Conservation (phyloP, 2,888 invertebrate genomes). For the Drosophila flavopinicola region DNA sequence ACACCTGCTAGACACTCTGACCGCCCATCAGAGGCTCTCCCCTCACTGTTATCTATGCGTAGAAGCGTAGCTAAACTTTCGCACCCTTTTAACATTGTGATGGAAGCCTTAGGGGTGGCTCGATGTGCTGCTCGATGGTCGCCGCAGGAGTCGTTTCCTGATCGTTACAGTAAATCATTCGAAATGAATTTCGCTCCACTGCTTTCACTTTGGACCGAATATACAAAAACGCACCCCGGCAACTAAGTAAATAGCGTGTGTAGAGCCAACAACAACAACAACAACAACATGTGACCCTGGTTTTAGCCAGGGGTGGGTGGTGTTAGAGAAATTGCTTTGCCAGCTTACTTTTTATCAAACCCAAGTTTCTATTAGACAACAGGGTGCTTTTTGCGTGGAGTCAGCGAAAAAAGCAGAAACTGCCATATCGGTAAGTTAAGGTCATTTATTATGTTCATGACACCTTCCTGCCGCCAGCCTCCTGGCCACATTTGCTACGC, state of each 20-base stretch:
- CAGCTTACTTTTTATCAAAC: slow-evolving; percentile 43
- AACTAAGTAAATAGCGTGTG: slow-evolving; percentile 70
- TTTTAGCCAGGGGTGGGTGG: slow-evolving; percentile 32
- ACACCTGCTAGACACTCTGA: slow-evolving; percentile 63
- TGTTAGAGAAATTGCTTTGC: slow-evolving; percentile 50
- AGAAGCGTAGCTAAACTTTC: slow-evolving; percentile 66
- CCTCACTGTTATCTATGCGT: slow-evolving; percentile 48
- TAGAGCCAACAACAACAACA: slow-evolving; percentile 30
- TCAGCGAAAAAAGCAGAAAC: slow-evolving; percentile 59
- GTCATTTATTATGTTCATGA: slow-evolving; percentile 75
- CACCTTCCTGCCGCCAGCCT: slow-evolving; percentile 61
- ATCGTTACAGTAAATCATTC: slow-evolving; percentile 82
- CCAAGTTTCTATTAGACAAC: slow-evolving; percentile 73
- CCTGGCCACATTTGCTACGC: slow-evolving; percentile 67
- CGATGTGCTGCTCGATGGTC: slow-evolving; percentile 23
- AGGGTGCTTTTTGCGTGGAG: slow-evolving; percentile 65
- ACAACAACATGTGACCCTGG: slow-evolving; percentile 59
- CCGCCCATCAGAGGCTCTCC: slow-evolving; percentile 59
- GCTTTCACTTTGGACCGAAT: slow-evolving; percentile 46
- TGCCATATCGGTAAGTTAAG: slow-evolving; percentile 72
- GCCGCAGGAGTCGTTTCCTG: slow-evolving; percentile 74
- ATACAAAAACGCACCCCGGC: slow-evolving; percentile 30
- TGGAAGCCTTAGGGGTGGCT: slow-evolving; percentile 58
- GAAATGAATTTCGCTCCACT: slow-evolving; percentile 76
- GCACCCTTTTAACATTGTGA: slow-evolving; percentile 68